Evolutionary conservation across 1,140 invertebrate genomes (phyloP).

Genomic region (Theocolax elegans): DNA sequence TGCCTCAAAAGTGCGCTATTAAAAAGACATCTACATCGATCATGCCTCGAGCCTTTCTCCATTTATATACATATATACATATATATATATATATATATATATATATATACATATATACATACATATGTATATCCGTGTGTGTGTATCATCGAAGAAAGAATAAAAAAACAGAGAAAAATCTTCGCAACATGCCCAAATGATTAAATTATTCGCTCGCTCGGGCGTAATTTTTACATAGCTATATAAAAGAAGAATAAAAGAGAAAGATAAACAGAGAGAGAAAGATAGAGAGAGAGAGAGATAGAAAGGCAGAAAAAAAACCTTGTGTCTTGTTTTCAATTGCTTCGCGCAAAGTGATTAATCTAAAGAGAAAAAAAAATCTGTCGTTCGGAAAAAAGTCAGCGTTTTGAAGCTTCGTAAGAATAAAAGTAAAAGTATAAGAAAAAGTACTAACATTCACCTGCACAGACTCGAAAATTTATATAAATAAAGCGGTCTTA

Average conservation of each 20-base stretch:
- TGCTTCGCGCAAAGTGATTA: background rate
- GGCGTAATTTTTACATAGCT: background rate
- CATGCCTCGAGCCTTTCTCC: slow-evolving; percentile 57
- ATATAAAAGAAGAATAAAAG: background rate
- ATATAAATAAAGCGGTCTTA: slow-evolving; percentile 21
- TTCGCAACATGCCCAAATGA: slow-evolving; percentile 26
- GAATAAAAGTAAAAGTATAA: slow-evolving; percentile 16
- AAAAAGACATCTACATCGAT: slow-evolving; percentile 54
- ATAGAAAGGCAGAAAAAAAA: background rate
- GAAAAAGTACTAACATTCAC: slow-evolving; percentile 26
- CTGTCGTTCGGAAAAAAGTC: background rate
- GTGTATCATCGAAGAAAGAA: slow-evolving; percentile 10
- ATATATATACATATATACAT: slow-evolving; percentile 15
- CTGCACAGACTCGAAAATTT: slow-evolving; percentile 17
- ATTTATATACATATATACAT: slow-evolving; percentile 15
- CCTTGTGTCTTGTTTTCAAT: background rate
- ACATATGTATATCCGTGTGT: background rate
- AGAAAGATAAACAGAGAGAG: background rate
- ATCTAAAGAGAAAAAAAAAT: background rate
- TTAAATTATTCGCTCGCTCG: background rate
- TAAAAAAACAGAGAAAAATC: slow-evolving; percentile 26
- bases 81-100: no score
- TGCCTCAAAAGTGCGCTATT: slow-evolving; percentile 58
- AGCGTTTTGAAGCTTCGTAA: slow-evolving; percentile 2
- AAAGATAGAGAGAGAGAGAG: background rate